These are phyloP conservation scores for Pediacus dermestoides DNA, from an alignment of 2,888 invertebrate species.

Conservation along the genomic window DNA sequence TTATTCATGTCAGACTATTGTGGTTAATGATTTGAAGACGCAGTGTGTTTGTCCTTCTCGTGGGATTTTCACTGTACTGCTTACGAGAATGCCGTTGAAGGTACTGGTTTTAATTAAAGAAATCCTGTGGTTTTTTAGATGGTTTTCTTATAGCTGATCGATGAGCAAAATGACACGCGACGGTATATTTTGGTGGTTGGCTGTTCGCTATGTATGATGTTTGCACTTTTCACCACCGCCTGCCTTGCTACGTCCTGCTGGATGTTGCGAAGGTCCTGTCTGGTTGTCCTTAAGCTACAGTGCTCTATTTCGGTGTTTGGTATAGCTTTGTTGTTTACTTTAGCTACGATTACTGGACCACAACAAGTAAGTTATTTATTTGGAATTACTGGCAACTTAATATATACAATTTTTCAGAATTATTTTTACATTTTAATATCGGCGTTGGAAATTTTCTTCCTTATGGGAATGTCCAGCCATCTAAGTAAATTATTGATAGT, in stretches of 20 bases:
- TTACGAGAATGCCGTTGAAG: slow-evolving; percentile 50
- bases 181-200: slow-evolving; percentile 52
- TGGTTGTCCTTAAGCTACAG: slow-evolving; percentile 65
- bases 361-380: slow-evolving; percentile 46
- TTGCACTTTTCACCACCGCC: slow-evolving; percentile 51
- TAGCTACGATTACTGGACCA: slow-evolving; percentile 52
- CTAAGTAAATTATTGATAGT: slow-evolving; percentile 68
- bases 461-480: slow-evolving; percentile 66
- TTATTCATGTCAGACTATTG: slow-evolving; percentile 56
- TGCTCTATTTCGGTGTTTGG: slow-evolving; percentile 67
- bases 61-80: slow-evolving; percentile 62
- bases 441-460: slow-evolving; percentile 61
- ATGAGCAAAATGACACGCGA: slow-evolving; percentile 26
- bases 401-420: slow-evolving; percentile 49
- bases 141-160: background rate
- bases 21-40: slow-evolving; percentile 52
- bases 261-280: slow-evolving; percentile 54
- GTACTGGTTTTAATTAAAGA: slow-evolving; percentile 6
- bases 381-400: slow-evolving; percentile 4
- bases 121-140: background rate
- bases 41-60: slow-evolving; percentile 60
- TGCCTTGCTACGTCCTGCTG: slow-evolving; percentile 51
- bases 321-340: slow-evolving; percentile 61
- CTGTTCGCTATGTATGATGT: slow-evolving; percentile 54
- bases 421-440: slow-evolving; percentile 60